These are phyloP conservation scores for Chionodraco myersi DNA, from an alignment of 2,113 vertebrate species.

Conservation along the genomic window DNA sequence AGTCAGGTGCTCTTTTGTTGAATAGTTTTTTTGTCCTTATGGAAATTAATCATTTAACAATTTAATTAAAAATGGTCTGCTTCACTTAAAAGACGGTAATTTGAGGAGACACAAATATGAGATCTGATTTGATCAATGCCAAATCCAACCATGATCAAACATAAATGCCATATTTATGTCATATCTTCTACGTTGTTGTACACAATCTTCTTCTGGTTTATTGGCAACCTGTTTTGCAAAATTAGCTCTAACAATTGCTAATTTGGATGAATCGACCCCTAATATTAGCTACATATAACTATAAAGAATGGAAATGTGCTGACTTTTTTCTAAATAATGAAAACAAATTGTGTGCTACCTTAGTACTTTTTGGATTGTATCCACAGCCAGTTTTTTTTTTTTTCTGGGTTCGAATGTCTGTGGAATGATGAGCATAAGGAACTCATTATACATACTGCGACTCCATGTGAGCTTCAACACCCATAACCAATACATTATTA, in stretches of 20 bases:
- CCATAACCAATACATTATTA: neutral
- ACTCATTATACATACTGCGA: neutral
- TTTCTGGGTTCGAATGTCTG: neutral
- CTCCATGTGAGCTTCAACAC: neutral
- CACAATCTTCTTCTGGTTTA: neutral
- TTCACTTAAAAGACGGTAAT: too few relatives aligned
- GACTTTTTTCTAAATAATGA: too few relatives aligned
- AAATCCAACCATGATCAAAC: too few relatives aligned
- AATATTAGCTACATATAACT: neutral
- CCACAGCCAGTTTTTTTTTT: neutral
- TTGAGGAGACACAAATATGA: too few relatives aligned
- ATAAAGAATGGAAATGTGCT: neutral
- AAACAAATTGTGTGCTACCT: too few relatives aligned
- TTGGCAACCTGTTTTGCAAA: neutral
- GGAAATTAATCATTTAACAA: neutral
- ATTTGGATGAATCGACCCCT: neutral
- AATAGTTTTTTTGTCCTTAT: neutral
- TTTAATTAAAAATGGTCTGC: too few relatives aligned
- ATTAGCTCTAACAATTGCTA: neutral
- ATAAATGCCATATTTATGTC: too few relatives aligned
- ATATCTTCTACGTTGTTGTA: too few relatives aligned
- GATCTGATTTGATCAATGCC: too few relatives aligned
- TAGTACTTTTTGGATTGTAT: too few relatives aligned
- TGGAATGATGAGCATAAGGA: neutral
- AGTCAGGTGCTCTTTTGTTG: neutral